Percentiles rank a stretch among this genome's conserved stretches.
Conservation (phyloP, 2,113 vertebrate species). For the Ceratotherium simum region DNA sequence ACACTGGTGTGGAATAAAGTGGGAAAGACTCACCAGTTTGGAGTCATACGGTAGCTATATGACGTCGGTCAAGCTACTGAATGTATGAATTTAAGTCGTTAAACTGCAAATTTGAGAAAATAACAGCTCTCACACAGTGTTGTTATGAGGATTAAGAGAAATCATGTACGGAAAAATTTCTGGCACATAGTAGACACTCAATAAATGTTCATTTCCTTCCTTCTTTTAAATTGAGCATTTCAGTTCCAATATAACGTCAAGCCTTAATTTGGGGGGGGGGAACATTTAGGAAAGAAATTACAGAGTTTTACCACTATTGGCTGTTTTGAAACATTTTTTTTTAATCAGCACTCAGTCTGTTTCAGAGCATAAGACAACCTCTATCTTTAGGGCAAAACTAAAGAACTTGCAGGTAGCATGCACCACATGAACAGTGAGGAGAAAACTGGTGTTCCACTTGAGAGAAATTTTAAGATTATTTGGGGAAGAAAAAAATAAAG, state of each 20-base stretch:
- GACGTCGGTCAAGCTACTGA: neutral
- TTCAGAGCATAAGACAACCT: neutral
- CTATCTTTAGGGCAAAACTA: constrained; percentile 21
- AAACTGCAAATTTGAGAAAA: constrained; percentile 30
- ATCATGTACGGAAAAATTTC: constrained; percentile 11
- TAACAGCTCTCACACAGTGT: neutral
- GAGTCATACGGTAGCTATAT: neutral
- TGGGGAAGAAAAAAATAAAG: neutral
- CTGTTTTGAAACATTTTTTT: neutral
- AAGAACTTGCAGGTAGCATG: neutral
- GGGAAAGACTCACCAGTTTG: neutral
- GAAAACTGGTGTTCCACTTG: neutral
- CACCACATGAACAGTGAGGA: neutral
- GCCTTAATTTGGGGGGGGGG: constrained; percentile 2
- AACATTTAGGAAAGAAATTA: constrained; percentile 42
- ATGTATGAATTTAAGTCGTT: constrained; percentile 1
- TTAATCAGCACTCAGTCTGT: neutral
- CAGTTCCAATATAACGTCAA: constrained; percentile 38
- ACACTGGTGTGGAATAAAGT: neutral
- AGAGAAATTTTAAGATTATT: constrained; percentile 23
- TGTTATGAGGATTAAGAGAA: neutral
- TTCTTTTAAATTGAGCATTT: constrained; percentile 47
- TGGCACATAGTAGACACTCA: constrained; percentile 47
- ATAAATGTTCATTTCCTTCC: constrained; percentile 59
- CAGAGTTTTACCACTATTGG: neutral